phyloP scores from a whole-genome alignment of 2,888 invertebrate genomes.

The Sarcophaga rosellei region DNA sequence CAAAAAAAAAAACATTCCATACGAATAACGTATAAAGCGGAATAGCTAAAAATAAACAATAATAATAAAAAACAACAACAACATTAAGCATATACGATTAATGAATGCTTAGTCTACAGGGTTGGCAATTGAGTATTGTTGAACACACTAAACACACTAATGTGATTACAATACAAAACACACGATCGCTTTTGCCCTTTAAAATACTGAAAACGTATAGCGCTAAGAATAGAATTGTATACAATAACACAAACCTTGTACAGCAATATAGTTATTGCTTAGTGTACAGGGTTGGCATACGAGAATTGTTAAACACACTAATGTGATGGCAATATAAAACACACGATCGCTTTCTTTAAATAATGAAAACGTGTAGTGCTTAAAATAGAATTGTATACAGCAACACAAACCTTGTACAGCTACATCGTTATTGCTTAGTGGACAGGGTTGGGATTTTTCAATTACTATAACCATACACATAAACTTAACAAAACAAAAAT shows the following conservation, averaged over 20 bases:
- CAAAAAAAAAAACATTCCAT: background rate
- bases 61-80: too few species aligned
- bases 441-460: background rate
- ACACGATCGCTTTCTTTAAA: background rate
- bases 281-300: background rate
- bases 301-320: background rate
- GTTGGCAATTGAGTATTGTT: background rate
- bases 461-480: too few species aligned
- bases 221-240: too few species aligned
- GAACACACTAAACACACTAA: too few species aligned
- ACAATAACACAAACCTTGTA: background rate
- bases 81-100: background rate
- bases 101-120: background rate
- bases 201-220: background rate
- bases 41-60: conserved; percentile 10
- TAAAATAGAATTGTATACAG: too few species aligned
- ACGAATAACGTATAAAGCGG: too few species aligned
- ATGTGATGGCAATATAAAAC: background rate
- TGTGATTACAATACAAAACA: background rate
- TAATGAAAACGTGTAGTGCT: background rate
- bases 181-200: background rate
- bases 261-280: background rate
- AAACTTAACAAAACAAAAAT: too few species aligned
- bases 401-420: background rate
- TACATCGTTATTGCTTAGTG: background rate